phyloP scores from a whole-genome alignment of 1,140 invertebrate genomes.

The Hypothenemus hampei region DNA sequence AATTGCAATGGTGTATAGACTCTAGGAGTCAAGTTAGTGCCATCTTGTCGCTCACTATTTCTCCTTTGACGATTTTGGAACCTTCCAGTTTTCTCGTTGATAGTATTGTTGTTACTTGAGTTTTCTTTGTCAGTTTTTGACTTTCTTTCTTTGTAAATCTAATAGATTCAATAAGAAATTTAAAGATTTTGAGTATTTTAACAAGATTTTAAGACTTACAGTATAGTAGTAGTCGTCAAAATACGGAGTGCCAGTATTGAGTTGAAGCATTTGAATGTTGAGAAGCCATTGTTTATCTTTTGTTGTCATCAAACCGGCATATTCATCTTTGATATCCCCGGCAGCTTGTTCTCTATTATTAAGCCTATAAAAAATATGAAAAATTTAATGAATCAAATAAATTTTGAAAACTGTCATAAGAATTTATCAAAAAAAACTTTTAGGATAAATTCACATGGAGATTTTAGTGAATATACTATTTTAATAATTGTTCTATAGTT shows the following conservation, averaged over 20 bases:
- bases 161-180: constrained; percentile 18
- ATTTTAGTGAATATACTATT: too few species aligned
- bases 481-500: too few species aligned
- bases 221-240: constrained; percentile 84
- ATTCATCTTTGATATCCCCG: constrained; percentile 58
- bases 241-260: constrained; percentile 80
- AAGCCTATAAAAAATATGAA: constrained; percentile 6
- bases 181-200: background rate
- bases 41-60: constrained; percentile 48
- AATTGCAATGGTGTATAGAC: constrained; percentile 77
- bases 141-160: constrained; percentile 59
- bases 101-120: constrained; percentile 39
- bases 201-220: constrained; percentile 42
- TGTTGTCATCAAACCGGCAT: constrained; percentile 84
- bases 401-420: too few species aligned
- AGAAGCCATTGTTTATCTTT: constrained; percentile 90
- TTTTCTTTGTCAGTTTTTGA: constrained; percentile 52
- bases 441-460: too few species aligned
- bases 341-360: constrained; percentile 9
- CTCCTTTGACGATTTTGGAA: constrained; percentile 35
- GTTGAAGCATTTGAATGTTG: constrained; percentile 85
- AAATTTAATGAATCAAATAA: background rate
- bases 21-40: constrained; percentile 51
- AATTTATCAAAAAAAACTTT: too few species aligned
- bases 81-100: constrained; percentile 8